Percentiles rank a stretch among this genome's conserved stretches.
phyloP scores from a whole-genome alignment of 2,113 vertebrate genomes.

The Ophthalmolycus amberensis region DNA sequence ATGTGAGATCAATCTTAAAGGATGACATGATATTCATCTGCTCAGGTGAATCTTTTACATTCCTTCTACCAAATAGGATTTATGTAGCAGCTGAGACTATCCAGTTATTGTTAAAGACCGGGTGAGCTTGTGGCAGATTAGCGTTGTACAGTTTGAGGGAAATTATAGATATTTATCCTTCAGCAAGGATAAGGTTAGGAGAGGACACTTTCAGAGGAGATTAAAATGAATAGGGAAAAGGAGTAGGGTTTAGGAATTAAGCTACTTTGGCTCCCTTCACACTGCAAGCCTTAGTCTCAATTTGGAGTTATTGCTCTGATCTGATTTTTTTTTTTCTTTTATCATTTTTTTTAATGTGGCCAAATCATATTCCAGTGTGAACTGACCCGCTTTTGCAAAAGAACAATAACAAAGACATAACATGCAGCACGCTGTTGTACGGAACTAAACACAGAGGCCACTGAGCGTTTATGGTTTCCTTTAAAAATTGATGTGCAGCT shows the following conservation, averaged over 20 bases:
- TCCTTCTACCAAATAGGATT: constrained; percentile 2
- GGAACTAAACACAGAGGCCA: not conserved
- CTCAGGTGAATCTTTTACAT: not conserved
- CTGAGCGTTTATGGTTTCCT: not conserved
- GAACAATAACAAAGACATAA: not conserved
- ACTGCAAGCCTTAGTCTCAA: not conserved
- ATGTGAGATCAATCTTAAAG: not conserved
- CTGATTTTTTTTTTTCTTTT: not conserved
- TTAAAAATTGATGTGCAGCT: not conserved
- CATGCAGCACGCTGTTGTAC: not conserved
- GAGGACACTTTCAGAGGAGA: constrained; percentile 29
- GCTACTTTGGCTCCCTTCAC: constrained; percentile 9
- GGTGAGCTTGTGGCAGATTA: constrained; percentile 18
- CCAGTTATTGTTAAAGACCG: not conserved
- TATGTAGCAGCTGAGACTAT: not conserved
- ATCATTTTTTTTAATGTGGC: not conserved
- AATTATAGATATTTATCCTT: constrained; percentile 25
- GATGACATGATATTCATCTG: not conserved
- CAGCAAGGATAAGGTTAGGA: constrained; percentile 5
- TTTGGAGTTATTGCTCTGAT: not conserved
- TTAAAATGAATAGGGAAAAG: constrained; percentile 19
- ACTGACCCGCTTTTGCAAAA: not conserved
- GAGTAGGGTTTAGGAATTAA: constrained; percentile 8
- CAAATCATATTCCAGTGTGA: not conserved
- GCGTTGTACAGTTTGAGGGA: constrained; percentile 20